Percentiles rank a stretch among this genome's conserved stretches.
Evolutionary conservation across 2,113 vertebrate species (phyloP).

Genomic region (Grammomys dolichurus): DNA sequence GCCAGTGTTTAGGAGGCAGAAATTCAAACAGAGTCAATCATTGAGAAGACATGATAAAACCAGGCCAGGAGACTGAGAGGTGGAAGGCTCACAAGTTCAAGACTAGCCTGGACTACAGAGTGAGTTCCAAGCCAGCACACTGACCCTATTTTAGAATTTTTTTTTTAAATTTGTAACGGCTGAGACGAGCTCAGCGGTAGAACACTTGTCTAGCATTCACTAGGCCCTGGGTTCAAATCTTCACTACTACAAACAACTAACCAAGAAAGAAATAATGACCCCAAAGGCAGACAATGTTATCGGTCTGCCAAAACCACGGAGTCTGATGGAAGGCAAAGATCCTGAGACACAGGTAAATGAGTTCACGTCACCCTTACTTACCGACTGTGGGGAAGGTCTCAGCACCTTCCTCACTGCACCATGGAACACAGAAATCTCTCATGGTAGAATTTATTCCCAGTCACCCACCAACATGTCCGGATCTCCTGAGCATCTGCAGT

Average conservation of each 20-base stretch:
- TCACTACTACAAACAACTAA: neutral
- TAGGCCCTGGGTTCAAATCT: neutral
- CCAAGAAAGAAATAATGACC: neutral
- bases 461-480: neutral
- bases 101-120: neutral
- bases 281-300: neutral
- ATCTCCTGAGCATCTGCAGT: neutral
- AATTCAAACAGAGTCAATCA: neutral
- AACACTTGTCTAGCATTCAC: neutral
- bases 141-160: neutral
- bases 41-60: neutral
- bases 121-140: neutral
- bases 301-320: neutral
- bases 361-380: fast-evolving
- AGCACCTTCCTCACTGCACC: neutral
- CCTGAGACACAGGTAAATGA: neutral
- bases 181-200: neutral
- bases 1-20: neutral
- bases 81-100: neutral
- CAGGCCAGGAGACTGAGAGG: neutral
- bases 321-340: neutral
- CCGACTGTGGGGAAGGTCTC: neutral
- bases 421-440: neutral
- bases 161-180: neutral
- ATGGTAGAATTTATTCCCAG: no score